Evolutionary conservation across 2,888 invertebrate species (phyloP).

Genomic region (Dicycla oo): DNA sequence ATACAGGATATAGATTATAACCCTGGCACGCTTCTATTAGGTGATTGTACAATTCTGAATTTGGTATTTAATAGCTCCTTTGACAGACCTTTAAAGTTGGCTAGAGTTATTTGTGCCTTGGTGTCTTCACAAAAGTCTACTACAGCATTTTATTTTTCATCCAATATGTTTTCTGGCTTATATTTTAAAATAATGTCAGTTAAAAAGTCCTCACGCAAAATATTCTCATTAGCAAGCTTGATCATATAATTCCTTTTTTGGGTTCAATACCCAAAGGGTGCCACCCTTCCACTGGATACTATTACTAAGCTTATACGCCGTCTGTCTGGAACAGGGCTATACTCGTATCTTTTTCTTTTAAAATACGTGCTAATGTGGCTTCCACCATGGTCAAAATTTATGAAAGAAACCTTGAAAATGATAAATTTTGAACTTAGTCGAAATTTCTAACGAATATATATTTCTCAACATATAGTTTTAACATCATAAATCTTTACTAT

Average conservation of each 20-base stretch:
- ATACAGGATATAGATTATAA: constrained; percentile 19
- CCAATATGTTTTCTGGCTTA: background rate
- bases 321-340: background rate
- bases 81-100: background rate
- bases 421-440: background rate
- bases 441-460: background rate
- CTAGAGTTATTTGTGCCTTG: constrained; percentile 6
- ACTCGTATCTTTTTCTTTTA: background rate
- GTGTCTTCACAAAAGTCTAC: background rate
- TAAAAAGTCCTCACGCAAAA: background rate
- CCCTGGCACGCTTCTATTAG: constrained; percentile 26
- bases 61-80: constrained; percentile 14
- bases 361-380: background rate
- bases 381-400: background rate
- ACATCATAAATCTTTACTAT: background rate
- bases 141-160: too few species aligned
- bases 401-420: background rate
- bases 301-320: background rate
- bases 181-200: background rate
- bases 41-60: constrained; percentile 14
- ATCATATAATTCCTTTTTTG: background rate
- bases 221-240: background rate
- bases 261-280: background rate
- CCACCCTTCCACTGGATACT: background rate
- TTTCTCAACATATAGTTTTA: background rate